A percentile compares a stretch with the other conserved stretches of the same genome.
phyloP scores from a whole-genome alignment of 2,113 vertebrate genomes.

The Pelodiscus sinensis region DNA sequence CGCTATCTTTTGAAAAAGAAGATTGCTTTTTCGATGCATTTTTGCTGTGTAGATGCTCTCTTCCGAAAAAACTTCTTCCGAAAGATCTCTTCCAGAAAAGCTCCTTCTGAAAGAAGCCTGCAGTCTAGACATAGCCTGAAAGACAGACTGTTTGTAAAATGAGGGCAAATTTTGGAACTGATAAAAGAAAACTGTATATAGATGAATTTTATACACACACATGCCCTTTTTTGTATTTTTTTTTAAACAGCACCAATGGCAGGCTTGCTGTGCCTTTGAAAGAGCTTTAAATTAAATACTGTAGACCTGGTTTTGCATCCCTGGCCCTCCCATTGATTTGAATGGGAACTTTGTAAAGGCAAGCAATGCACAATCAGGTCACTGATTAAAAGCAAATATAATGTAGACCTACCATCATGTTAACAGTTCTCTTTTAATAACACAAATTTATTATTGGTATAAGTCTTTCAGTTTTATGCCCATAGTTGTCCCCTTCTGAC shows the following conservation, averaged over 20 bases:
- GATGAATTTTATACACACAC: neutral
- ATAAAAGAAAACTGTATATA: neutral
- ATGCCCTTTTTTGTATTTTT: neutral
- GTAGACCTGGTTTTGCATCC: neutral
- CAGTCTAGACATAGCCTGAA: neutral
- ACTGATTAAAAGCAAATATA: neutral
- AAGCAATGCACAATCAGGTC: neutral
- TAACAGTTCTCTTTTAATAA: neutral
- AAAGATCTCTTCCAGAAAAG: no score
- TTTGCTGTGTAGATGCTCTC: no score
- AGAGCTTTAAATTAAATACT: neutral
- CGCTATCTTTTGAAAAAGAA: no score
- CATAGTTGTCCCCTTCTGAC: neutral
- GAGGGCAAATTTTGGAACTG: neutral
- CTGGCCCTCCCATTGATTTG: neutral
- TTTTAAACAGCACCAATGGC: neutral
- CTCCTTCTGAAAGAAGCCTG: no score
- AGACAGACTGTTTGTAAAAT: neutral
- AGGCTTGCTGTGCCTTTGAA: neutral
- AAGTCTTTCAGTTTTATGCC: neutral
- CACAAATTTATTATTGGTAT: neutral
- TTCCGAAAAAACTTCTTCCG: no score
- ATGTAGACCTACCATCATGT: neutral
- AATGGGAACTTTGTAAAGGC: neutral
- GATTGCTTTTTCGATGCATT: no score